Evolutionary conservation across 2,888 invertebrate species (phyloP).

Genomic region (Oeneis ivallda): DNA sequence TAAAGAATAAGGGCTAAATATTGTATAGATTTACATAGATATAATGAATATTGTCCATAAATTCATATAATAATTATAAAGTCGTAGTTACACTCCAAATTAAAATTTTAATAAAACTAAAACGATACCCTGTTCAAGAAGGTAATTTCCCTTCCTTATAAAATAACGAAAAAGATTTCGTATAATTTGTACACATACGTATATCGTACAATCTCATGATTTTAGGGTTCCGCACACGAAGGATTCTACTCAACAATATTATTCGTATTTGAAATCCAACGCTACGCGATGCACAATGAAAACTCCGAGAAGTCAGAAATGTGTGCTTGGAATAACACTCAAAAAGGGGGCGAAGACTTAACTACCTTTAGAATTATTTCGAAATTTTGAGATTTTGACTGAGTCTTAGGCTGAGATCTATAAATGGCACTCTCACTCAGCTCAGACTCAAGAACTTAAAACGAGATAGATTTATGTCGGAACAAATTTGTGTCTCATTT

Average conservation of each 20-base stretch:
- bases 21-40: conserved; percentile 44
- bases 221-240: conserved; percentile 5
- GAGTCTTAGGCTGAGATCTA: too few relatives aligned
- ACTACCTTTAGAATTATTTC: too few relatives aligned
- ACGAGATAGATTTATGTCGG: too few relatives aligned
- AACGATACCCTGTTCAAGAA: conserved; percentile 64
- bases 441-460: too few relatives aligned
- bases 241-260: neutral
- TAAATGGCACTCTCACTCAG: too few relatives aligned
- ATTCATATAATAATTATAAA: conserved; percentile 55
- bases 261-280: too few relatives aligned
- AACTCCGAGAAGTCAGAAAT: too few relatives aligned
- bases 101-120: conserved; percentile 46
- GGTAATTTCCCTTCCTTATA: conserved; percentile 45
- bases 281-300: too few relatives aligned
- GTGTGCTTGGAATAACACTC: too few relatives aligned
- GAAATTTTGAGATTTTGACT: too few relatives aligned
- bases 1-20: conserved; percentile 57
- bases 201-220: conserved; percentile 30
- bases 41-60: conserved; percentile 63
- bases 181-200: conserved; percentile 38
- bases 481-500: too few relatives aligned
- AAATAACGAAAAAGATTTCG: conserved; percentile 35
- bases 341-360: too few relatives aligned
- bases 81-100: conserved; percentile 45